Evolutionary conservation across 2,797 vertebrate genomes (phyloP), one percentile per base, ranked within the genome.

Genomic region (Pyrocephalus nanus): DNA sequence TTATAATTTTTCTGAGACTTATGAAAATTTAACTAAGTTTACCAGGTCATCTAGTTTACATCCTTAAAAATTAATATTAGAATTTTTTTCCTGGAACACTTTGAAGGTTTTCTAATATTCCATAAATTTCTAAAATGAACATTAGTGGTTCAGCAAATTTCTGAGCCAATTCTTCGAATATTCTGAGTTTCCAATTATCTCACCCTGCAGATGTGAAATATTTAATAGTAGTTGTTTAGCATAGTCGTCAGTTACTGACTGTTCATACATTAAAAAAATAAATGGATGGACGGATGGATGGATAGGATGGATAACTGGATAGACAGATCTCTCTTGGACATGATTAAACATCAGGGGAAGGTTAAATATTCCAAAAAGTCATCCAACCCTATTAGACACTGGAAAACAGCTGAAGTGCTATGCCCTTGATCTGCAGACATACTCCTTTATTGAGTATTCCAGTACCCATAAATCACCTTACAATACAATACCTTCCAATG

Each of bases 311-410:
- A 77, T 84, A 94, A 70, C 34, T 86, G 70, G 65, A 67, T 72
- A 89, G 88, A 79, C 13, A 4, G 74, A 82, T 64, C 64, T 55
- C 36, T 71, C 55, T 73, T 32, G 50, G 78, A 77, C 64, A 74
- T 94, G 80, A 88, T 90, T 94, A 88, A 96, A 91, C 19, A 62
- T 67, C 84, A 95, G 53, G 60, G 34, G 58, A 92, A 96, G 75
- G 90, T 88, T 96, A 96, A 95, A 76, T 95, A 95, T 93, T 92
- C 88, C 48, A 91, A 91, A 89, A 96, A 93, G 91, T 92, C 86
- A 87, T 87, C 71, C 91, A 94, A 75, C 32, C 47, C 61, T 77
- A 55, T 94, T 91, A 93, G 48, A 87, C n/a, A 89, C 42, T 11
- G 8, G 86, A 74, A 96, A 95, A 92, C 42, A 80, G 50, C 74